Base-by-base conservation (phyloP, 2,113 vertebrate genomes). In the Megaceryle torquata region DNA sequence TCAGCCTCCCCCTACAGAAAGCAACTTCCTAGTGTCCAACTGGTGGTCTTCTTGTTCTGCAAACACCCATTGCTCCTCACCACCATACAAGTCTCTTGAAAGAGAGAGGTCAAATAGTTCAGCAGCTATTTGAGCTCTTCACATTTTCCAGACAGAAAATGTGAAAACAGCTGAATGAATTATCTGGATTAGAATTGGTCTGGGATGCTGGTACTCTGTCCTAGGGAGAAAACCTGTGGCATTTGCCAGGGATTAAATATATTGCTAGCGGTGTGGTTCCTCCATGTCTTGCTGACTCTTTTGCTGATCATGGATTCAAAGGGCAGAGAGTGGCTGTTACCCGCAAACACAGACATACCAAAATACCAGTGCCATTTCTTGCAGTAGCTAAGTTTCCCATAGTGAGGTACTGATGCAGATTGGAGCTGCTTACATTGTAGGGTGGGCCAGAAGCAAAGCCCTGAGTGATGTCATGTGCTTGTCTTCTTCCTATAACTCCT, bases 231-330 rank as follows among this genome's bases (percentile, higher is more conserved):
- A 82, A 64, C 10, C 54, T 63, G 50, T 59, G 63, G 51, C 54
- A 86, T 89, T 82, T 95, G n/a, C 26, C 75, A 89, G 33, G 22
- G 51, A 80, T 82, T 88, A 84, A 79, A 82, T 67, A 33, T 51
- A 76, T 65, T 51, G 33, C 19, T 63, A 70, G 37, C 50, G 67
- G n/a, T 33, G 29, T 46, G 44, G 24, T 61, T 93, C 6, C 1
- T 69, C 41, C 78, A 77, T 44, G 41, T 83, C 85, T 89, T 81
- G 29, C 28, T 69, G 46, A 46, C 15, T 68, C 25, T 88, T 92
- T 68, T 35, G 29, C 57, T 80, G 37, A 76, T 21, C 12, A 33
- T 13, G 16, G 59, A 93, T 63, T 78, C 67, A 63, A 80, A 93
- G 7, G 53, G 25, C 44, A 88, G 50, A 68, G 33, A 41, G n/a